Conservation (phyloP, 2,797 vertebrate genomes). For the Scleropages formosus region DNA sequence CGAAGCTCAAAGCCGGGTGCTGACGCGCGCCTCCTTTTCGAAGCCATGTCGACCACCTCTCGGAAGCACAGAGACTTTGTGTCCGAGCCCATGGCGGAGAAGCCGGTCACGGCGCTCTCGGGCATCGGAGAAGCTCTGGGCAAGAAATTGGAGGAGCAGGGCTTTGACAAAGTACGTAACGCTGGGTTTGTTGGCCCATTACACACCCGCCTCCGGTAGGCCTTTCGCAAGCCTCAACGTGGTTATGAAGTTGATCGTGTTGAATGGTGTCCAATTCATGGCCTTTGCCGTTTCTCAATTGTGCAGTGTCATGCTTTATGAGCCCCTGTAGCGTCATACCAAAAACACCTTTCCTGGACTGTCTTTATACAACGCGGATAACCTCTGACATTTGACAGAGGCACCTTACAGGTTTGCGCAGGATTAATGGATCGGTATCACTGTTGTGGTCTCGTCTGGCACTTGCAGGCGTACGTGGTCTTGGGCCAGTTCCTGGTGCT, state of each 20-base stretch:
- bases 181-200: background rate
- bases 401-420: background rate
- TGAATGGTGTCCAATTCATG: too few relatives aligned
- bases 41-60: slow-evolving; percentile 58
- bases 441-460: too few relatives aligned
- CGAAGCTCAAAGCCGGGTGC: background rate
- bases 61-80: slow-evolving; percentile 67
- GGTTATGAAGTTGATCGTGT: too few relatives aligned
- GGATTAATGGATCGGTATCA: too few relatives aligned
- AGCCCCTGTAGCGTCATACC: too few relatives aligned
- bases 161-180: slow-evolving; percentile 62
- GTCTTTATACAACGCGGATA: too few relatives aligned
- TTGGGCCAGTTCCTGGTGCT: slow-evolving; percentile 65
- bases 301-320: too few relatives aligned
- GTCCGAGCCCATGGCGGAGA: slow-evolving; percentile 66
- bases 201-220: too few relatives aligned
- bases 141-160: slow-evolving; percentile 56
- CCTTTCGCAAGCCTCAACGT: too few relatives aligned
- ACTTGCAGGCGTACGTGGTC: slow-evolving; percentile 57
- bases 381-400: too few relatives aligned
- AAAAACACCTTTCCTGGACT: too few relatives aligned
- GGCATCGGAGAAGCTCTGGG: slow-evolving; percentile 63
- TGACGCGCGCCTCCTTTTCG: background rate
- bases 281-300: too few relatives aligned
- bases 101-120: slow-evolving; percentile 56